These are phyloP conservation scores for Poeciliopsis presidionis DNA, from an alignment of 2,797 vertebrate genomes.

Conservation along the genomic window DNA sequence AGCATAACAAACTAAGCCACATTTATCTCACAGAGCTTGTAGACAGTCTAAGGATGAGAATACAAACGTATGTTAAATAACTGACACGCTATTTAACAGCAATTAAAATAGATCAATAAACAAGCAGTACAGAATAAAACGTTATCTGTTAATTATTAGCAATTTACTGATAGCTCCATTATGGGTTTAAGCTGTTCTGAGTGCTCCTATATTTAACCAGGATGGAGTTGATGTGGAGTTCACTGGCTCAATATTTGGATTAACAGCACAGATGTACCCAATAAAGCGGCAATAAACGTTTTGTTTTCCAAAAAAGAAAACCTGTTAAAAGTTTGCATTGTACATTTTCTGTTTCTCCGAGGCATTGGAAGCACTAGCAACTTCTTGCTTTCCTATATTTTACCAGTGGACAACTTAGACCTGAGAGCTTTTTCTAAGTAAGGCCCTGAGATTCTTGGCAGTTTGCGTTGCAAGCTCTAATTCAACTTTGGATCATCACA, in stretches of 20 bases:
- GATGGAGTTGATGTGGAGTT: not conserved
- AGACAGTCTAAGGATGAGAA: not conserved
- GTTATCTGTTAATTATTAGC: not conserved
- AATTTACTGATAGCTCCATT: too few species aligned
- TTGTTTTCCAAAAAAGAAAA: not conserved
- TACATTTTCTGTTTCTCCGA: not conserved
- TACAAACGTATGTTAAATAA: not conserved
- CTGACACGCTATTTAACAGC: not conserved
- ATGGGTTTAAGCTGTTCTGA: not conserved
- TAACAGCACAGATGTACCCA: not conserved
- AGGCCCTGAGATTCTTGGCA: slow-evolving; percentile 16
- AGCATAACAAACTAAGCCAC: not conserved
- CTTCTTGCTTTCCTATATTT: slow-evolving; percentile 8
- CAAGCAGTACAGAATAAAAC: not conserved
- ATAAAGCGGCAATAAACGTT: not conserved
- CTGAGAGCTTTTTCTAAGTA: slow-evolving; percentile 21
- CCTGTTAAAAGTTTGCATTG: not conserved
- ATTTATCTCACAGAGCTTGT: not conserved
- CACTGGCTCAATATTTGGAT: not conserved
- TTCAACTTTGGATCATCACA: slow-evolving; percentile 17
- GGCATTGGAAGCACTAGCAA: not conserved
- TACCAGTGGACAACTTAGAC: slow-evolving; percentile 2
- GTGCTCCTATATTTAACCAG: not conserved
- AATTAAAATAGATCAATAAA: not conserved
- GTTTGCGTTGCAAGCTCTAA: slow-evolving; percentile 15